Conservation (phyloP, 2,113 vertebrate species). For the Prietella phreatophila region DNA sequence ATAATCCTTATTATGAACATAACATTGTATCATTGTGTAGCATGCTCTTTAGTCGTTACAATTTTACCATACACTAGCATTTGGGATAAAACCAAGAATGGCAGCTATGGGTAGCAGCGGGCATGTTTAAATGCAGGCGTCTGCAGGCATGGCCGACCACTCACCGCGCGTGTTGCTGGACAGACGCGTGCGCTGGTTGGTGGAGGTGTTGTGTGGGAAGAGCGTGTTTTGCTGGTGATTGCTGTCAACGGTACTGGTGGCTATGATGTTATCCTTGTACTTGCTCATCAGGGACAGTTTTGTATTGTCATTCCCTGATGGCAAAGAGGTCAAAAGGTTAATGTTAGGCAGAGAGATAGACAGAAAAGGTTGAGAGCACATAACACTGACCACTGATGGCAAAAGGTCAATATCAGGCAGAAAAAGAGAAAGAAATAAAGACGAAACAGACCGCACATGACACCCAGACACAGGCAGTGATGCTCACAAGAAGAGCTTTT, state of each 20-base stretch:
- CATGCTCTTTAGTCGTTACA: neutral
- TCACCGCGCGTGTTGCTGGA: slow-evolving; percentile 94
- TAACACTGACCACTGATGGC: neutral
- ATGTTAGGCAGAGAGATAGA: slow-evolving; percentile 46
- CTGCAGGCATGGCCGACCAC: slow-evolving; percentile 51
- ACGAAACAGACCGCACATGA: slow-evolving; percentile 32
- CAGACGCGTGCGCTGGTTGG: slow-evolving; percentile 91
- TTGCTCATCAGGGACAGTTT: slow-evolving; percentile 98
- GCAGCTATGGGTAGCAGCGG: slow-evolving; percentile 7
- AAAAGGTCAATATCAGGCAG: neutral
- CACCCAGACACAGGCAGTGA: slow-evolving; percentile 18
- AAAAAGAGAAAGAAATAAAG: slow-evolving; percentile 1
- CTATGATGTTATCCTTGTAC: slow-evolving; percentile 98
- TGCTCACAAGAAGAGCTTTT: slow-evolving; percentile 19
- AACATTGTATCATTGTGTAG: neutral
- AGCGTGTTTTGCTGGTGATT: slow-evolving; percentile 95
- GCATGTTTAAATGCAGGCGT: neutral
- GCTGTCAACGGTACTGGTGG: slow-evolving; percentile 91
- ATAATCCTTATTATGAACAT: neutral
- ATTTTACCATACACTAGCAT: slow-evolving; percentile 1
- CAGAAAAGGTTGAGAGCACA: slow-evolving; percentile 14
- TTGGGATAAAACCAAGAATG: neutral
- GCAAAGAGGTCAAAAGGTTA: slow-evolving; percentile 54
- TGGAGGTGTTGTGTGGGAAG: slow-evolving; percentile 90
- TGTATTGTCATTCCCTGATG: slow-evolving; percentile 87